A percentile compares a stretch with the other conserved stretches of the same genome.
Evolutionary conservation across 2,888 invertebrate genomes (phyloP).

Genomic region (Oeneis ivallda): DNA sequence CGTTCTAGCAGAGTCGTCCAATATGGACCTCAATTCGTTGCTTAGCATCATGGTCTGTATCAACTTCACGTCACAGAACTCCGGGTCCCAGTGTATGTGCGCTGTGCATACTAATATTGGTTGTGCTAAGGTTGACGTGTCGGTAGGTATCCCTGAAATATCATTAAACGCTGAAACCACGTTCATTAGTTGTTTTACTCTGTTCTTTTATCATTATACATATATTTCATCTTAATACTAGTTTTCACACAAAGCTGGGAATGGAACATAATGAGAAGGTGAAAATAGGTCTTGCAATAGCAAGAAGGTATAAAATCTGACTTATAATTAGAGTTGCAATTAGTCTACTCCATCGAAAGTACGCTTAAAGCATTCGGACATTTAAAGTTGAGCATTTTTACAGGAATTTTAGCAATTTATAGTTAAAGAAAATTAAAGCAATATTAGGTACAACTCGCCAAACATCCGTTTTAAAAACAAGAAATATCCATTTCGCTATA

Average conservation of each 20-base stretch:
- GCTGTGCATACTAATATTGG: constrained; percentile 98
- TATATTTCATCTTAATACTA: constrained; percentile 1
- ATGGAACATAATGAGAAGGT: background rate
- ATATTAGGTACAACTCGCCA: too few relatives aligned
- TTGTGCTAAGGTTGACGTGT: constrained; percentile 89
- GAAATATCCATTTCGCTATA: too few relatives aligned
- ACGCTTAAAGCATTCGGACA: background rate
- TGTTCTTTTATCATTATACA: background rate
- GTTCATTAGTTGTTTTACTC: background rate
- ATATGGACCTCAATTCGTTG: constrained; percentile 93
- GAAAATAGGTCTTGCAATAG: background rate
- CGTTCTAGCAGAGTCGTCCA: constrained; percentile 92
- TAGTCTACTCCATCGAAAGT: background rate
- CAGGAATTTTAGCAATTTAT: background rate
- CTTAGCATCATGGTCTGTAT: constrained; percentile 99
- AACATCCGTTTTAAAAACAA: too few relatives aligned
- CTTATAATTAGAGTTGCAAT: background rate
- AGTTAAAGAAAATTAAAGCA: background rate
- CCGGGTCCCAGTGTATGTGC: constrained; percentile 99
- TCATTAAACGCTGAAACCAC: constrained; percentile 8
- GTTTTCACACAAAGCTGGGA: background rate
- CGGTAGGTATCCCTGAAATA: constrained; percentile 84
- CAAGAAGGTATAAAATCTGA: background rate
- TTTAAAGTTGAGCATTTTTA: background rate
- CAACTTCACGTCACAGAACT: constrained; percentile 99